Conservation (phyloP, 2,797 vertebrate species). For the Antrozous pallidus region DNA sequence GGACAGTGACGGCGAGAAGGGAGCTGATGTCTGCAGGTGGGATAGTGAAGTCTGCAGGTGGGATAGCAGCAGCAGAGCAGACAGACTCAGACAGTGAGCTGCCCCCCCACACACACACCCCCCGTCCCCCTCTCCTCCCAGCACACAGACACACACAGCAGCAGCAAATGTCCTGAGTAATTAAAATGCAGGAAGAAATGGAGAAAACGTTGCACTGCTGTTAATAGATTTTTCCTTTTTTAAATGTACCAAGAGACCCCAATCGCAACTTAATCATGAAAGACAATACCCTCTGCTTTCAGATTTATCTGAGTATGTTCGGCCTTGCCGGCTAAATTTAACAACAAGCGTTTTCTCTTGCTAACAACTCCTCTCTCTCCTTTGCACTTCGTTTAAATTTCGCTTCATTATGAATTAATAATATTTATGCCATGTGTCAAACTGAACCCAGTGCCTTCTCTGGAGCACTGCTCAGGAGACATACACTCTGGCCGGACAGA, state of each 20-base stretch:
- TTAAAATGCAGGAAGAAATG: not conserved
- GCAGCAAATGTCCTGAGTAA: not conserved
- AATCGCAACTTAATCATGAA: constrained; percentile 18
- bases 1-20: not conserved
- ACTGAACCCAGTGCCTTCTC: constrained; percentile 45
- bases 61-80: not conserved
- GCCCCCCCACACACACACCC: no score
- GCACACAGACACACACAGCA: no score
- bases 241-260: constrained; percentile 32
- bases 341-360: constrained; percentile 33
- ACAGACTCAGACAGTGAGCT: not conserved
- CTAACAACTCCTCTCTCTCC: constrained; percentile 23
- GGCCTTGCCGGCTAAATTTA: constrained; percentile 33
- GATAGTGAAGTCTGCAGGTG: not conserved
- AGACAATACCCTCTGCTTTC: not conserved
- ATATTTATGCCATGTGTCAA: constrained; percentile 61
- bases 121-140: no score
- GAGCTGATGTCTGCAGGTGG: not conserved
- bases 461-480: not conserved
- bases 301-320: constrained; percentile 26
- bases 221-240: constrained; percentile 32
- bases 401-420: constrained; percentile 62
- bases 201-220: not conserved
- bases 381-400: constrained; percentile 46
- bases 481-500: not conserved